Conservation (phyloP, 2,888 invertebrate genomes). For the Campopleginae sp. region DNA sequence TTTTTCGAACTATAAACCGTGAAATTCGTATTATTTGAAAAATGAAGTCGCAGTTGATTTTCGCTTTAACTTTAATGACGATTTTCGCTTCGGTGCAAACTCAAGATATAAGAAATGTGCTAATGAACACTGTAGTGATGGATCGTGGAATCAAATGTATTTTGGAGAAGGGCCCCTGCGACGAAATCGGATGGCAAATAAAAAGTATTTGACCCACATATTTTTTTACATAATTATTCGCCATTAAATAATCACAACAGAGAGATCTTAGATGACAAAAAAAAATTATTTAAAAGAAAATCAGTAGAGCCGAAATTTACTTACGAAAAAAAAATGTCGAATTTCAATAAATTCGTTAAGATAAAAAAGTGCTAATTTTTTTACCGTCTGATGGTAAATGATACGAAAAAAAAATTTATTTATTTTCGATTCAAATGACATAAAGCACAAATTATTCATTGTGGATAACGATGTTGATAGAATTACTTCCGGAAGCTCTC, state of each 20-base stretch:
- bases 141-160: slow-evolving; percentile 86
- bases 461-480: slow-evolving; percentile 76
- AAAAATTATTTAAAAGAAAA: too few relatives aligned
- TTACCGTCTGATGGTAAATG: not conserved
- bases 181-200: slow-evolving; percentile 86
- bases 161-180: slow-evolving; percentile 86
- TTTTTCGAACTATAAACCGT: not conserved
- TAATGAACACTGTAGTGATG: slow-evolving; percentile 67
- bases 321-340: not conserved
- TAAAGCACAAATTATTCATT: not conserved
- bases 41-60: slow-evolving; percentile 52
- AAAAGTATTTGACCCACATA: slow-evolving; percentile 84
- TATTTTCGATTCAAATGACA: not conserved
- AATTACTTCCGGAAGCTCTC: slow-evolving; percentile 86
- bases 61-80: slow-evolving; percentile 43
- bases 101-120: slow-evolving; percentile 64
- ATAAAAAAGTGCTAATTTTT: not conserved
- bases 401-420: not conserved
- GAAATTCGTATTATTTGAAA: slow-evolving; percentile 8
- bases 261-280: too few relatives aligned
- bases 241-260: not conserved
- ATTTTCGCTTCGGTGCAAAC: slow-evolving; percentile 45
- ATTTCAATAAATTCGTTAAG: too few relatives aligned
- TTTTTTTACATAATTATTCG: not conserved
- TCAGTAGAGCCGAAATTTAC: too few relatives aligned